These are phyloP conservation scores for Meteorus cinctellus DNA, from an alignment of 2,888 invertebrate species.

Conservation along the genomic window DNA sequence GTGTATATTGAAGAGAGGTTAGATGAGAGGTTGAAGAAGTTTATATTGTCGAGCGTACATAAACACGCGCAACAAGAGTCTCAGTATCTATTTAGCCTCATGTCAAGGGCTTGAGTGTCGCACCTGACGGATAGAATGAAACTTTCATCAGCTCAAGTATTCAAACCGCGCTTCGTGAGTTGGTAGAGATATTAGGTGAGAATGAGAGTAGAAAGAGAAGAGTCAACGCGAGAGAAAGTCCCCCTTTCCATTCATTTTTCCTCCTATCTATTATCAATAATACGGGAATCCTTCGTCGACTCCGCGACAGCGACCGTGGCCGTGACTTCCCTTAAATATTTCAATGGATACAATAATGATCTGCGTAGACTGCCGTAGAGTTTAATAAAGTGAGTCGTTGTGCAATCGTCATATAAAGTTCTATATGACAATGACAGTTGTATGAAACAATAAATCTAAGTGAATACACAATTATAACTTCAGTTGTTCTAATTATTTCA, in stretches of 20 bases:
- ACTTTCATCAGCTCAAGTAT: conserved; percentile 54
- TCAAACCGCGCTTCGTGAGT: conserved; percentile 39
- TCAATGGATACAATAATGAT: conserved; percentile 52
- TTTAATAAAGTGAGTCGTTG: neutral
- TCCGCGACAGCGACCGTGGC: conserved; percentile 39
- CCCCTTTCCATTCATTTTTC: neutral
- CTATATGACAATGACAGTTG: neutral
- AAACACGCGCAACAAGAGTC: neutral
- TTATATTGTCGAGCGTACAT: neutral
- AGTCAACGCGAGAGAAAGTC: neutral
- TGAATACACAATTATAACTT: neutral
- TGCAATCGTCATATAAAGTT: neutral
- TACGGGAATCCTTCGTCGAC: conserved; percentile 45
- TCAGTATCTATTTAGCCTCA: conserved; percentile 20
- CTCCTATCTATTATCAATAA: conserved; percentile 57
- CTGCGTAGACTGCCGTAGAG: conserved; percentile 21
- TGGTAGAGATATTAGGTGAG: conserved; percentile 15
- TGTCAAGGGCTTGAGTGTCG: conserved; percentile 37
- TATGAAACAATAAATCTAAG: neutral
- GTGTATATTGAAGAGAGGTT: neutral
- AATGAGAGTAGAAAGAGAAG: neutral
- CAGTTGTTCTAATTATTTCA: neutral
- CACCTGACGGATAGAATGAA: conserved; percentile 52
- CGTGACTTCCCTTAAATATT: conserved; percentile 55
- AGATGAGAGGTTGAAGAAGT: conserved; percentile 3